A percentile compares a stretch with the other conserved stretches of the same genome.
phyloP scores from a whole-genome alignment of 2,888 invertebrate genomes.

The Frankliniella intonsa region DNA sequence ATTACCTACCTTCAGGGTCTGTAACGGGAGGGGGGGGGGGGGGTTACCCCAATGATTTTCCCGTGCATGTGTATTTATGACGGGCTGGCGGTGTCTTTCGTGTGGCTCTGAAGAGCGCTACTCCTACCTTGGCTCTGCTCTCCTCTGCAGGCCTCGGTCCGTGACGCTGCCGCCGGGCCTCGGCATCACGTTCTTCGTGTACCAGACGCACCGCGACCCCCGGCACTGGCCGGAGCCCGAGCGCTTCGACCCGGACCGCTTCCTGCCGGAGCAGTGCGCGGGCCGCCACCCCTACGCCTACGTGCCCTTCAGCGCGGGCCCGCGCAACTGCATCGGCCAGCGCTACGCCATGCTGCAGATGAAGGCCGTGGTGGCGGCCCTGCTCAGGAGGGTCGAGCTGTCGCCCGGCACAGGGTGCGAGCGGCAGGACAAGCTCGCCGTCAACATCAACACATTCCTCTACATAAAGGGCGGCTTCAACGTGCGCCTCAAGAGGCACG shows the following conservation, averaged over 20 bases:
- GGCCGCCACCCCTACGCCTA: constrained; percentile 14
- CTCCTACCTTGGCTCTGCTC: too few species aligned
- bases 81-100: too few species aligned
- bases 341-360: constrained; percentile 22
- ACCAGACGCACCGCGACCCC: constrained; percentile 15
- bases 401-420: background rate
- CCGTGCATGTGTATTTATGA: too few species aligned
- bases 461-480: constrained; percentile 10
- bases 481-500: background rate
- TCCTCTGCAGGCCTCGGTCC: background rate
- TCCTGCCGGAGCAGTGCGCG: background rate
- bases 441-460: constrained; percentile 16
- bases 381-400: background rate
- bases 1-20: too few species aligned
- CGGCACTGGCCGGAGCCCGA: constrained; percentile 4
- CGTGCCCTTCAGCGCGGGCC: constrained; percentile 19
- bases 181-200: background rate
- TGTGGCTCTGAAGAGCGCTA: too few species aligned
- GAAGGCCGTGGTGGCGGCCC: constrained; percentile 21
- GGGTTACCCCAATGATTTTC: too few species aligned
- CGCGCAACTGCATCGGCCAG: constrained; percentile 20
- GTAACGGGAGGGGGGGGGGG: too few species aligned
- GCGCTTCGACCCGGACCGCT: constrained; percentile 19
- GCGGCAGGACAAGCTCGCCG: background rate
- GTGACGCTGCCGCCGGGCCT: constrained; percentile 1